These are phyloP conservation scores for Erethizon dorsatum DNA, from an alignment of 2,797 vertebrate genomes.

Conservation along the genomic window DNA sequence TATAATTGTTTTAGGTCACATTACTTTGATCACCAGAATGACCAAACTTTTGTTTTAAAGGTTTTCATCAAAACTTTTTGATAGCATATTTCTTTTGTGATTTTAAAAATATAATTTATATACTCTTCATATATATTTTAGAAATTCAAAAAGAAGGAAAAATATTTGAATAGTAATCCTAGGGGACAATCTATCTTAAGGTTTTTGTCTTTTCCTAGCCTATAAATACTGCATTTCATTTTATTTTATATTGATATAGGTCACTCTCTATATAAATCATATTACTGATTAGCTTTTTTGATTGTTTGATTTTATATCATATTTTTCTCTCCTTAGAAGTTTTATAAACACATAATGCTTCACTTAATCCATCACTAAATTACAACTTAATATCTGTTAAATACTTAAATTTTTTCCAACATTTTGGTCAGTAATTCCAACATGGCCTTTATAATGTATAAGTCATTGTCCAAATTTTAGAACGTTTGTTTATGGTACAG, in stretches of 20 bases:
- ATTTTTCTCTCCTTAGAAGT: conserved; percentile 1
- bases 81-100: neutral
- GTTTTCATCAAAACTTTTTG: neutral
- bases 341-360: neutral
- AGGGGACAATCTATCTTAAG: neutral
- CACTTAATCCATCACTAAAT: neutral
- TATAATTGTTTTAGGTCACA: neutral
- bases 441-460: neutral
- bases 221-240: neutral
- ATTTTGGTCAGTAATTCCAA: conserved; percentile 15
- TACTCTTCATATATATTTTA: neutral
- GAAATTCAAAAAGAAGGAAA: neutral
- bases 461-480: neutral
- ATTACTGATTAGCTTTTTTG: neutral
- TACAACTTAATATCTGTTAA: neutral
- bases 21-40: neutral
- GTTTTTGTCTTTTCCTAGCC: neutral
- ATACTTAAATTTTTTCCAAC: conserved; percentile 22
- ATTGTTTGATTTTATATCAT: neutral
- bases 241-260: neutral
- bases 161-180: neutral
- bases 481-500: neutral
- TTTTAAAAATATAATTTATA: neutral
- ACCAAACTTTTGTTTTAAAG: neutral
- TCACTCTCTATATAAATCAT: neutral